Evolutionary conservation across 2,888 invertebrate species (phyloP), one percentile per base, ranked within the genome.

Genomic region (Camponotus fellah): DNA sequence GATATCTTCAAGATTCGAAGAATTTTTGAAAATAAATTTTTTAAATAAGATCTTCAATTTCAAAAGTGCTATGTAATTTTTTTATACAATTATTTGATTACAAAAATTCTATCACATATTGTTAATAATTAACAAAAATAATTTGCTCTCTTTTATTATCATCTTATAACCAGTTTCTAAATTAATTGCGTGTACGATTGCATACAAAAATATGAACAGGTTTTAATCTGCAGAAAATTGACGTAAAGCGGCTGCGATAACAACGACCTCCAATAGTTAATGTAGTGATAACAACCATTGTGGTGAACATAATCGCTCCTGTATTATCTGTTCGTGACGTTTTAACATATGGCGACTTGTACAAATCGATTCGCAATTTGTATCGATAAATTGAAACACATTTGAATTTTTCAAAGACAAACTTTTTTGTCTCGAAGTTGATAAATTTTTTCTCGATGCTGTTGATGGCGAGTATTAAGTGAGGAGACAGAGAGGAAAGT

Each of bases 401-500:
- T 26, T 83, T 71, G 49, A 69, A 69, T 69, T 83, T 60, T 77
- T 62, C 77, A 77, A 77, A 77, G 69, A 3, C 43, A 58, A 32
- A 43, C 56, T 72, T 72, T 34, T 40, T 49, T 9, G n/a, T 8
- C 8, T 8, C 53, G 53, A 14, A 34, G 53, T 32, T 9, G 53
- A 68, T 69, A 69, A 69, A 14, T 9, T 26, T 26, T 26, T 26
- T 5, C 8, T 4, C 32, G 40, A 3, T 34, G 46, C 10, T 53
- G 5, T 21, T 4, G 9, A 17, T 26, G 26, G 21, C 43, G 49
- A 56, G 12, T 43, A 68, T 68, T 40, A 69, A 69, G 40, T 49
- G 9, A n/a, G 6, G 34, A 64, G 34, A 46, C 46, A 21, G 26
- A 26, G 26, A 14, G 64, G 9, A 34, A 46, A 75, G 34, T 17